Base-by-base conservation (phyloP, 1,140 invertebrate genomes). In the Potamilus streckersoni region DNA sequence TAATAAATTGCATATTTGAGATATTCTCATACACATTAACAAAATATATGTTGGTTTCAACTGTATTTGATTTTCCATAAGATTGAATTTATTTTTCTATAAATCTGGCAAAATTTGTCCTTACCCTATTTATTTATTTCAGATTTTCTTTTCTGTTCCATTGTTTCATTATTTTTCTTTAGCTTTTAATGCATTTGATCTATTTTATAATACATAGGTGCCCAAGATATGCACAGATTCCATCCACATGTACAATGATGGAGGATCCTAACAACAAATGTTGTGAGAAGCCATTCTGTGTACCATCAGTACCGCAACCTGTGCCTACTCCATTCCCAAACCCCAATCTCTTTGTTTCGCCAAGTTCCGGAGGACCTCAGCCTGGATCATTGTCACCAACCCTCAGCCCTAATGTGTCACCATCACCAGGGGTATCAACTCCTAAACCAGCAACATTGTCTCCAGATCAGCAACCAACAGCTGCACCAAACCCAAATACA, bases 221-320 rank as follows among this genome's bases (percentile, higher is more conserved):
- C 72, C 70, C 82, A 62, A 73, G 81, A 27, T 83, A 80, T 38
- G 78, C 82, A 69, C 72, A 80, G 59, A 68, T 86, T 13, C 85
- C 84, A 38, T 69, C 78, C 1, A 80, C 75, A 58, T 86, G 85
- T 73, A 74, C 79, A 27, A 62, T 86, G 78, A 75, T 76, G 19
- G 76, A 74, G 49, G 82, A 83, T 67, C 79, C 82, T 17, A 58
- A 31, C 27, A 73, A 85, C 77, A 61, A 69, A 27, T 85, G 84
- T 70, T 85, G 84, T 74, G 71, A 84, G 79, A 71, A 60, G 58
- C 80, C 84, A n/a, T 76, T 76, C 23, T 85, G 82, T 69, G 74
- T 60, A 31, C 81, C 76, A 49, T 38, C 63, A 27, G 19, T 79
- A 8, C 31, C 20, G 23, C 16, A 59, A 72, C 71, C 31, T 20